A percentile compares a stretch with the other conserved stretches of the same genome.
Evolutionary conservation across 2,888 invertebrate genomes (phyloP).

Genomic region (Zhengitettix transpicula): DNA sequence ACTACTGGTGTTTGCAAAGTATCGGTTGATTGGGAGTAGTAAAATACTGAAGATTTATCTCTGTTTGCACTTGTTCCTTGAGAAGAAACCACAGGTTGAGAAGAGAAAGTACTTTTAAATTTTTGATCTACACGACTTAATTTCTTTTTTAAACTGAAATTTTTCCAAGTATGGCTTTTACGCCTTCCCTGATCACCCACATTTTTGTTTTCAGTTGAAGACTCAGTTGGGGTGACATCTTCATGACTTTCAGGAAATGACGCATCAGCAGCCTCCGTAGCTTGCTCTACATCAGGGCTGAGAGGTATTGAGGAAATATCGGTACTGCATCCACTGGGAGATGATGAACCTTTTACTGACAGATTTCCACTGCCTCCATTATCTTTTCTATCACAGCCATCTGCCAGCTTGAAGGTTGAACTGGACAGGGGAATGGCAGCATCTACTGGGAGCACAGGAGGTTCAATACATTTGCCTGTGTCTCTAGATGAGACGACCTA

Average conservation of each 20-base stretch:
- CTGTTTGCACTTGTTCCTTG: not conserved
- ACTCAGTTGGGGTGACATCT: not conserved
- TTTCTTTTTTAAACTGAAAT: slow-evolving; percentile 65
- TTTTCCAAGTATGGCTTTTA: slow-evolving; percentile 41
- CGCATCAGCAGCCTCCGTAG: slow-evolving; percentile 14
- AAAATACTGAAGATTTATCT: slow-evolving; percentile 4
- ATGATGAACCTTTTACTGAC: not conserved
- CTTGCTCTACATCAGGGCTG: slow-evolving; percentile 12
- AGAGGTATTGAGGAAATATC: not conserved
- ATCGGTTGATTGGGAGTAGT: slow-evolving; percentile 2
- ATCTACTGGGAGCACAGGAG: slow-evolving; percentile 9
- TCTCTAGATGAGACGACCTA: slow-evolving; percentile 7
- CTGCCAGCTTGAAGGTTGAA: slow-evolving; percentile 6
- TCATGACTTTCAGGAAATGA: not conserved
- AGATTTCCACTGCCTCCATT: not conserved
- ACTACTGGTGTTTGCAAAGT: not conserved
- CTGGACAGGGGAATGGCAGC: slow-evolving; percentile 11
- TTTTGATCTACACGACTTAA: slow-evolving; percentile 63
- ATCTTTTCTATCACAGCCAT: not conserved
- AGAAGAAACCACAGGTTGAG: slow-evolving; percentile 19
- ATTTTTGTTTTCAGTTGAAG: slow-evolving; percentile 1
- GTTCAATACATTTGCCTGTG: slow-evolving; percentile 5
- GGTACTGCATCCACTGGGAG: not conserved
- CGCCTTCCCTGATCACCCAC: not conserved
- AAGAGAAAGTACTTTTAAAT: slow-evolving; percentile 44